These are phyloP conservation scores for Phalacrocorax brasilianus DNA, from an alignment of 2,113 vertebrate species.

Conservation along the genomic window DNA sequence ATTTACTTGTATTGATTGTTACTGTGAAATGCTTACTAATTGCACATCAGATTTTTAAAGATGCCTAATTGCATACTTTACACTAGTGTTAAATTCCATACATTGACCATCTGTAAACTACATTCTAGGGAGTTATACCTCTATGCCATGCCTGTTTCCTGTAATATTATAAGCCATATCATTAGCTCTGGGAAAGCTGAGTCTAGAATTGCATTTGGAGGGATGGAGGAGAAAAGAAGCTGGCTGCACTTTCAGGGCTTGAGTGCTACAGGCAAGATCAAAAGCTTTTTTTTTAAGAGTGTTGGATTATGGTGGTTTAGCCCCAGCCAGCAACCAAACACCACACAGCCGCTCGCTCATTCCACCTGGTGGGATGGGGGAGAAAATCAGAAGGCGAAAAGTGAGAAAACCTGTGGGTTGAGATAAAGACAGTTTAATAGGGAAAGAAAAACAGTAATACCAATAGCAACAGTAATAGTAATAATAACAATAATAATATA, in stretches of 20 bases:
- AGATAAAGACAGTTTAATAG: too few species aligned
- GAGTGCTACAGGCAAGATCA: background rate
- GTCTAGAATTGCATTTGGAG: background rate
- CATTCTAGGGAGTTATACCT: background rate
- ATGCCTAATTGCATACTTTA: conserved; percentile 23
- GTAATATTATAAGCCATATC: background rate
- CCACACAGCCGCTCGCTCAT: too few species aligned
- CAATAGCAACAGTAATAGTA: too few species aligned
- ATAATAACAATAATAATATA: too few species aligned
- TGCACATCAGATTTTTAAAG: conserved; percentile 47
- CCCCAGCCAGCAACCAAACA: too few species aligned
- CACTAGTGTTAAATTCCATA: background rate
- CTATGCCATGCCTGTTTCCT: background rate
- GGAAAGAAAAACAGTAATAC: too few species aligned
- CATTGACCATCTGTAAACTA: background rate
- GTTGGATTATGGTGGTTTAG: too few species aligned
- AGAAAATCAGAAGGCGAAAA: too few species aligned
- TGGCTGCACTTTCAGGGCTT: background rate
- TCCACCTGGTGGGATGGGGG: too few species aligned
- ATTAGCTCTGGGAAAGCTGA: background rate
- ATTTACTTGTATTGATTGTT: conserved; percentile 51
- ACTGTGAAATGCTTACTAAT: conserved; percentile 51
- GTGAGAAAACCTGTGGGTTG: too few species aligned
- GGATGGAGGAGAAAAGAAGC: background rate
- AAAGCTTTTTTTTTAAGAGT: background rate